phyloP scores from a whole-genome alignment of 2,888 invertebrate species.

The Crioceris asparagi region DNA sequence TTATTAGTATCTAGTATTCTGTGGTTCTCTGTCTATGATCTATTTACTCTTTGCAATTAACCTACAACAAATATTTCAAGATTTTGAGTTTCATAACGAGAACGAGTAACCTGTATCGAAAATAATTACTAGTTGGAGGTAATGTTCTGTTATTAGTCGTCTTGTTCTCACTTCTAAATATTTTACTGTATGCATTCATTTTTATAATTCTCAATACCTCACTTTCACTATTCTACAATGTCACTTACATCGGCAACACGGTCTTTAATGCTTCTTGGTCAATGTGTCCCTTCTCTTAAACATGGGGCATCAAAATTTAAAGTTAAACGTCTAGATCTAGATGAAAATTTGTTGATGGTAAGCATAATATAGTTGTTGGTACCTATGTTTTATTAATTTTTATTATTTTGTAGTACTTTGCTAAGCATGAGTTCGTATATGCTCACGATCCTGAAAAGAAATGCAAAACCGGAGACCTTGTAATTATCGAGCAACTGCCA shows the following conservation, averaged over 20 bases:
- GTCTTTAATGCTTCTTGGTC: conserved; percentile 54
- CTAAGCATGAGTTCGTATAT: conserved; percentile 58
- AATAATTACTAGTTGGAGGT: no score
- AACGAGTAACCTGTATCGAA: no score
- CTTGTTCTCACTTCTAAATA: no score
- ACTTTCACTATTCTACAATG: conserved; percentile 12
- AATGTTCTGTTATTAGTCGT: no score
- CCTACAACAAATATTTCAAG: no score
- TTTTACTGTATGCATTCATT: no score
- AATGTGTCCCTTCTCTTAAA: conserved; percentile 69
- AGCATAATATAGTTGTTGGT: conserved; percentile 19
- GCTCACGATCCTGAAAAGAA: conserved; percentile 67
- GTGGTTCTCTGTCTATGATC: no score
- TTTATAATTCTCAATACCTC: no score
- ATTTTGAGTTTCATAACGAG: no score
- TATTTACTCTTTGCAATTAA: no score
- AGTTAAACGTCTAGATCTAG: conserved; percentile 62
- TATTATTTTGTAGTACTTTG: conserved; percentile 54
- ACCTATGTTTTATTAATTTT: conserved; percentile 1
- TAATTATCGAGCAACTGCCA: conserved; percentile 64
- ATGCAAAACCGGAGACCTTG: conserved; percentile 75
- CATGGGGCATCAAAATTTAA: conserved; percentile 69
- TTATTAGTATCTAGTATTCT: no score
- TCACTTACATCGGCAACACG: conserved; percentile 40
- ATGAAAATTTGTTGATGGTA: conserved; percentile 71